Evolutionary conservation across 2,888 invertebrate species (phyloP), one percentile per base, ranked within the genome.

Genomic region (Nomada fucata): DNA sequence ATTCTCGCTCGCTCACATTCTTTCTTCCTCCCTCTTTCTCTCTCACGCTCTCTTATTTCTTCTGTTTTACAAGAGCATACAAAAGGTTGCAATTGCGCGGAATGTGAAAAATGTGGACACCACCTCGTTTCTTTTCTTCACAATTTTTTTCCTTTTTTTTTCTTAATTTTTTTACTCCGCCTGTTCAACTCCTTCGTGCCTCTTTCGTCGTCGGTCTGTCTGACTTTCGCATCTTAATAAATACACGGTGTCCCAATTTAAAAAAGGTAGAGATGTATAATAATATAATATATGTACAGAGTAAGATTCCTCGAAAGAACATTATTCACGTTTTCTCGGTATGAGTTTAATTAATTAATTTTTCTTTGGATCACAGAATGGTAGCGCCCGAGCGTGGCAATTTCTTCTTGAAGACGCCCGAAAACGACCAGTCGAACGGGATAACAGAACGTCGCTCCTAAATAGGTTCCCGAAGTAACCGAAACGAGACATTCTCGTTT

Each of bases 331-430:
- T 76, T 75, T 85, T 52, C 68, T 84, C 78, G 74, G 80, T 87
- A 73, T 76, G 85, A 83, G 84, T 82, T 77, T 84, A 79, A 86
- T 84, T 87, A 77, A 82, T 79, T 79, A 69, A 50, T 87, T 75
- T 78, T 88, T 89, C 81, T 79, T 89, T 90, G 88, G 89, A 92
- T 92, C 91, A 92, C 92, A 92, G 92, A 92, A 91, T 90, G 87
- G 89, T 92, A 92, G 91, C 91, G 91, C 91, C 89, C 91, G 91
- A 92, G 91, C 91, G 83, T 90, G 90, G 88, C 90, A 88, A 89
- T 89, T 86, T 88, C 72, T 84, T 83, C 79, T 84, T 85, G 83
- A 76, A 89, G 86, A 90, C 88, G 79, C 82, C 88, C 89, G 90
- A 90, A 89, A 91, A 90, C 87, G 86, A 87, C 82, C 85, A 18